Evolutionary conservation across 2,888 invertebrate species (phyloP).

Genomic region (Perithous albicinctus): DNA sequence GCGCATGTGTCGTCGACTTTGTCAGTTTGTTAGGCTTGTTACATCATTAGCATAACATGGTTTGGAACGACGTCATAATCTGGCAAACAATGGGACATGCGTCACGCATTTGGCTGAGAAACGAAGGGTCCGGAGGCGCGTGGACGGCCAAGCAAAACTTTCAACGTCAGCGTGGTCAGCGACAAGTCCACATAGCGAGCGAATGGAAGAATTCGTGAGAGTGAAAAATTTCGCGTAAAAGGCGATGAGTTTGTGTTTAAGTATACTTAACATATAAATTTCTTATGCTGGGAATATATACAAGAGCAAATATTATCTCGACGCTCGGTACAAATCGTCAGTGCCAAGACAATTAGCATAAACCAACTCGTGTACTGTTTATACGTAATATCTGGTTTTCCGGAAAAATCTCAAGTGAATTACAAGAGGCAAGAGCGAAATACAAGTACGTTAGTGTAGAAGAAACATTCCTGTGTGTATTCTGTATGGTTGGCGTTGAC

Average conservation of each 20-base stretch:
- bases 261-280: conserved; percentile 6
- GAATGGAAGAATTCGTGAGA: conserved; percentile 32
- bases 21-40: conserved; percentile 69
- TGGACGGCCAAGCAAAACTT: conserved; percentile 39
- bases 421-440: not conserved
- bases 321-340: conserved; percentile 3
- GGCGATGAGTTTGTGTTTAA: conserved; percentile 26
- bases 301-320: conserved; percentile 49
- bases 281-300: not conserved
- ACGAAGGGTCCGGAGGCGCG: conserved; percentile 58
- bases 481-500: conserved; percentile 64
- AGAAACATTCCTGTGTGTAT: conserved; percentile 51
- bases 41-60: conserved; percentile 74
- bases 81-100: conserved; percentile 75
- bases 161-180: conserved; percentile 34
- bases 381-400: conserved; percentile 43
- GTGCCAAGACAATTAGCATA: conserved; percentile 50
- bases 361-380: conserved; percentile 27
- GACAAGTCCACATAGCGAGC: not conserved
- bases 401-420: conserved; percentile 1
- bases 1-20: conserved; percentile 53
- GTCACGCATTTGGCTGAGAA: conserved; percentile 69
- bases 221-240: conserved; percentile 39
- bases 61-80: conserved; percentile 74
- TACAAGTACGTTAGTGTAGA: conserved; percentile 27